phyloP scores from a whole-genome alignment of 2,888 invertebrate species.

The Aphidoletes aphidimyza region DNA sequence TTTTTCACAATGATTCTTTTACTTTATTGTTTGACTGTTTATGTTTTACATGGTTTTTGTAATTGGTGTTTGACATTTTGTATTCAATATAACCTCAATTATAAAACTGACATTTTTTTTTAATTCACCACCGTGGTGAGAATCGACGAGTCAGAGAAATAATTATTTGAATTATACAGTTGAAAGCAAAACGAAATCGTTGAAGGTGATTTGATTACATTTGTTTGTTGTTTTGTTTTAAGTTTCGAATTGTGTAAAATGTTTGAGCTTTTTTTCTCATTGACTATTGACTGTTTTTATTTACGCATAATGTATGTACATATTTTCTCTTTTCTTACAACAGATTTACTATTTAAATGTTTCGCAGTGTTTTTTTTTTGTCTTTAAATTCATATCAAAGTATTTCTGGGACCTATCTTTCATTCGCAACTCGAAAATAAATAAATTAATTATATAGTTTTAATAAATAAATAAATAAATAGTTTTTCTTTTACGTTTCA shows the following conservation, averaged over 20 bases:
- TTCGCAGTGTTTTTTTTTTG: background rate
- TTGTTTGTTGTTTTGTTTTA: background rate
- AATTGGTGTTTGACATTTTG: constrained; percentile 4
- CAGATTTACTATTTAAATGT: background rate
- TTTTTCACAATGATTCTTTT: constrained; percentile 12
- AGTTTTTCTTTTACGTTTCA: constrained; percentile 24
- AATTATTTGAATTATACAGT: constrained; percentile 16
- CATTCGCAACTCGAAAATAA: background rate
- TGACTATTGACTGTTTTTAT: background rate
- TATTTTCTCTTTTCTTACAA: background rate
- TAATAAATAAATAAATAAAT: constrained; percentile 47
- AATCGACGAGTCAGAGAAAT: background rate
- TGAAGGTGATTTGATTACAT: background rate
- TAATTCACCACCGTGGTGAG: constrained; percentile 47
- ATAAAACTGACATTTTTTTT: background rate
- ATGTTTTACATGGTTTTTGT: constrained; percentile 22
- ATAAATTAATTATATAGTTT: constrained; percentile 31
- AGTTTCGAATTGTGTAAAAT: background rate
- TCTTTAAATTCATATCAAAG: background rate
- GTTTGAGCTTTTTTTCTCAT: background rate
- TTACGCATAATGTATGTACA: background rate
- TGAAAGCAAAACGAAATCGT: background rate
- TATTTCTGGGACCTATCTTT: no score
- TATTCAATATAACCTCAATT: constrained; percentile 25
- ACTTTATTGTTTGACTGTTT: constrained; percentile 54